Evolutionary conservation across 2,888 invertebrate genomes (phyloP), one percentile per base, ranked within the genome.

Genomic region (Cataglyphis altisquamis): DNA sequence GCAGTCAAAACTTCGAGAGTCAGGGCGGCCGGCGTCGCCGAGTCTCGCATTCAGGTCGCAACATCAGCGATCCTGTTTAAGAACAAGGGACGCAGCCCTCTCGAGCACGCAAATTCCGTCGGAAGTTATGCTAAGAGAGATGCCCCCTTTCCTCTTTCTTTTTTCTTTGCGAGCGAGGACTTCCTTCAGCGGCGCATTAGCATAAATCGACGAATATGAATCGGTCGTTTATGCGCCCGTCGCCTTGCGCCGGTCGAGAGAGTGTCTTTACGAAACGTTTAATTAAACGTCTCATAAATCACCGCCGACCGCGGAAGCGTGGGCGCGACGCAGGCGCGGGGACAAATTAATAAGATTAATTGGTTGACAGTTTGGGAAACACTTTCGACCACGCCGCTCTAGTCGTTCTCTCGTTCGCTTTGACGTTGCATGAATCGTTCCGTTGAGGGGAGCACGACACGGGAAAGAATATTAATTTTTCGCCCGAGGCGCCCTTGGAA

Each of bases 331-430:
- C 45, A 81, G 63, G 86, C 75, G 84, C 75, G 84, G 86, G 91
- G 93, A 93, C 93, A 92, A 94, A 94, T 94, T 93, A 94, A 94
- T 94, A 93, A 93, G 94, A 94, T 94, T 94, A 94, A 94, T 94
- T 93, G 93, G 93, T 93, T 92, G 94, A 93, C 93, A 93, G 92
- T 90, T 90, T 88, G 63, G 90, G 92, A 93, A 93, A 93, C 92
- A 92, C 90, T 94, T 92, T 92, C 48, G 73, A 67, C 84, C 67
- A 48, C 66, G 72, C 70, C 87, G 82, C 70, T 78, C 70, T 78
- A 84, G 67, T 60, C 83, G 81, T 83, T 72, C 83, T 57, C 70
- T 57, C 73, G 77, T 70, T 75, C 57, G 86, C 86, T 84, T 88
- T 83, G 78, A 81, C 72, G 83, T 77, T 52, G 60, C n/a, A 25